Percentiles rank a stretch among this genome's conserved stretches.
Evolutionary conservation across 2,113 vertebrate species (phyloP).

Genomic region (Coturnix japonica): DNA sequence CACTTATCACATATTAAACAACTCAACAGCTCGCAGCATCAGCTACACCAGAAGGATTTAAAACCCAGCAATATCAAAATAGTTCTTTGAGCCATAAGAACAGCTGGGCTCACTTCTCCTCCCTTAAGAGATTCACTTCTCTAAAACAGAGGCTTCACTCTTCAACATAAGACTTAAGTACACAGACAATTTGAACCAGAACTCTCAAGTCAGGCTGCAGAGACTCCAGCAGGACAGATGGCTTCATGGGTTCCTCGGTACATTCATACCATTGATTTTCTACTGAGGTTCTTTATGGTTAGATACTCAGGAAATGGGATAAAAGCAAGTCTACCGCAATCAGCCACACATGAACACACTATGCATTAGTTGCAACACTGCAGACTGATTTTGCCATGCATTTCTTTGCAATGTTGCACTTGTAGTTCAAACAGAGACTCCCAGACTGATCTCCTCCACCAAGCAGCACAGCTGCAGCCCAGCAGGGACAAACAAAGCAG

Average conservation of each 20-base stretch:
- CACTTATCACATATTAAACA: not conserved
- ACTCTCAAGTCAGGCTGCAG: conserved; percentile 11
- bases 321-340: not conserved
- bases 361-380: not conserved
- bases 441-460: not conserved
- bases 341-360: not conserved
- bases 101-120: conserved; percentile 8
- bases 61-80: conserved; percentile 7
- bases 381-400: not conserved
- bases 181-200: conserved; percentile 51
- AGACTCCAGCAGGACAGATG: conserved; percentile 15
- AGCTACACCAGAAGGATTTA: not conserved
- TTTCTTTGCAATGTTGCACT: not conserved
- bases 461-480: not conserved
- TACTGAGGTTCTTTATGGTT: conserved; percentile 18
- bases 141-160: conserved; percentile 44
- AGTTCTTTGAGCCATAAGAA: conserved; percentile 3
- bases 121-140: not conserved
- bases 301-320: not conserved
- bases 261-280: conserved; percentile 37
- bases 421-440: not conserved
- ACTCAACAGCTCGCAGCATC: not conserved
- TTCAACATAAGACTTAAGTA: conserved; percentile 31
- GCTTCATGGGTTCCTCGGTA: conserved; percentile 25
- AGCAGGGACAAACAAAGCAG: not conserved